Percentiles rank a stretch among this genome's conserved stretches.
phyloP scores from a whole-genome alignment of 1,140 invertebrate species.

The Metaphire vulgaris region DNA sequence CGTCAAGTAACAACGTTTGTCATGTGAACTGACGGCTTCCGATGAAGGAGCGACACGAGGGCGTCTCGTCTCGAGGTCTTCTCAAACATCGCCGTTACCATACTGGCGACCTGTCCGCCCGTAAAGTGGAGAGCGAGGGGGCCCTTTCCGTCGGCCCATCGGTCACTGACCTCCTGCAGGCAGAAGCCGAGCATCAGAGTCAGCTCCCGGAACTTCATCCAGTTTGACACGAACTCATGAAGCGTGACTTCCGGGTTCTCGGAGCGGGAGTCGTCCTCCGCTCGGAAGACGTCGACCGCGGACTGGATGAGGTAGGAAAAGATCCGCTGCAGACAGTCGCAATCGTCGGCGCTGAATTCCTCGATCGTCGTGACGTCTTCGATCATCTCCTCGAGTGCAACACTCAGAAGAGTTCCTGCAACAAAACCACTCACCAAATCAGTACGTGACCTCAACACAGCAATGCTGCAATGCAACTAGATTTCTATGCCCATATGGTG shows the following conservation, averaged over 20 bases:
- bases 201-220: slow-evolving; percentile 75
- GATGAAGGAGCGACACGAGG: too few relatives aligned
- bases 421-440: too few relatives aligned
- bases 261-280: neutral
- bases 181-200: slow-evolving; percentile 71
- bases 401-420: too few relatives aligned
- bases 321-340: slow-evolving; percentile 56
- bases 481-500: too few relatives aligned
- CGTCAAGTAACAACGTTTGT: too few relatives aligned
- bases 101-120: slow-evolving; percentile 67
- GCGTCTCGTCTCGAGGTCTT: slow-evolving; percentile 80
- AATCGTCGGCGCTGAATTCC: slow-evolving; percentile 63
- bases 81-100: slow-evolving; percentile 84
- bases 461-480: too few relatives aligned
- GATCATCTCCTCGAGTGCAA: too few relatives aligned
- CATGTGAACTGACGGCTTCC: too few relatives aligned
- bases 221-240: slow-evolving; percentile 60
- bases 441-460: too few relatives aligned
- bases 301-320: slow-evolving; percentile 54
- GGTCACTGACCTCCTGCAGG: slow-evolving; percentile 74
- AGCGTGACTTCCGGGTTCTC: too few relatives aligned
- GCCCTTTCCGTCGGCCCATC: slow-evolving; percentile 79
- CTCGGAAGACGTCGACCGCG: slow-evolving; percentile 8
- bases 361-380: too few relatives aligned
- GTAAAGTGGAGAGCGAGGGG: slow-evolving; percentile 74